These are phyloP conservation scores for Molossus alvarezi DNA, from an alignment of 2,797 vertebrate genomes.

Conservation along the genomic window DNA sequence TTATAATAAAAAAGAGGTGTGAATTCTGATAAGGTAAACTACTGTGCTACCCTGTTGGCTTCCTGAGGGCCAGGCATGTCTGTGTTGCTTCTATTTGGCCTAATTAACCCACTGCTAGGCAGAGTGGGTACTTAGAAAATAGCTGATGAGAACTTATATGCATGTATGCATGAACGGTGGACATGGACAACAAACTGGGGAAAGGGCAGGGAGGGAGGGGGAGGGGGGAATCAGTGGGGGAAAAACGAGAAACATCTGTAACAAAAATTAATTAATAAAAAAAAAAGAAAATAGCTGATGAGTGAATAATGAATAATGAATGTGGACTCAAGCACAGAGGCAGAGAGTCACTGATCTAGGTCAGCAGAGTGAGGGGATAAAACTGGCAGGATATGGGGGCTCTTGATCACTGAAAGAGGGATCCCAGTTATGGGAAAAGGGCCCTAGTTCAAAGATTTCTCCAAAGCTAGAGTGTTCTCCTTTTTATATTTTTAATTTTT, in stretches of 20 bases:
- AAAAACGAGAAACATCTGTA: too few relatives aligned
- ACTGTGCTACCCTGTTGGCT: not conserved
- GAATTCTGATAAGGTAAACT: not conserved
- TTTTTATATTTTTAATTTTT: too few relatives aligned
- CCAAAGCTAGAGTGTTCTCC: not conserved
- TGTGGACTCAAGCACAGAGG: constrained; percentile 41
- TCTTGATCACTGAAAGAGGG: constrained; percentile 19
- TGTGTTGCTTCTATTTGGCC: constrained; percentile 59
- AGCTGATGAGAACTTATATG: not conserved
- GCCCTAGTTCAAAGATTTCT: not conserved
- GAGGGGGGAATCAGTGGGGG: too few relatives aligned
- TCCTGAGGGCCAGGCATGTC: not conserved
- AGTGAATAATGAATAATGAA: constrained; percentile 66
- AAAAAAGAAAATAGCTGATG: constrained; percentile 24
- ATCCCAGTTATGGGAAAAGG: constrained; percentile 27
- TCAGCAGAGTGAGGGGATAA: not conserved
- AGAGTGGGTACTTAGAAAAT: constrained; percentile 72
- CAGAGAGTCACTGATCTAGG: constrained; percentile 54
- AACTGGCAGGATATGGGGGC: not conserved
- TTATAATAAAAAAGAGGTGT: not conserved
- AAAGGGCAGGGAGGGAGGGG: too few relatives aligned
- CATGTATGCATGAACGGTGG: too few relatives aligned
- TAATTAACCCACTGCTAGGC: constrained; percentile 56
- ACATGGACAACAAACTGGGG: too few relatives aligned
- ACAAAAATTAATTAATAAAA: too few relatives aligned